These are phyloP conservation scores for Cryptoprocta ferox DNA, from an alignment of 2,797 vertebrate species.

Conservation along the genomic window DNA sequence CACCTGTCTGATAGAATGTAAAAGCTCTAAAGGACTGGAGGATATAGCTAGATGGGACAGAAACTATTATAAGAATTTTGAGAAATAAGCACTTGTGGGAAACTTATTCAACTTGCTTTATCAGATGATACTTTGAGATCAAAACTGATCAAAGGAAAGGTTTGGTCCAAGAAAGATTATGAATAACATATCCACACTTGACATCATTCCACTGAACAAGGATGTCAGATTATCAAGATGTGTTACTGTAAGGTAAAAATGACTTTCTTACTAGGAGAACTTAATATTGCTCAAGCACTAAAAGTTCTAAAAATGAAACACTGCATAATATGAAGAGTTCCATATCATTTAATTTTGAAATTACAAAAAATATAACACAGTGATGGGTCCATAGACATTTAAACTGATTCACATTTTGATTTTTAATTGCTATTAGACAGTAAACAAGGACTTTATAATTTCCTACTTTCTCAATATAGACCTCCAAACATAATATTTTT, in stretches of 20 bases:
- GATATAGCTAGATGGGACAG: background rate
- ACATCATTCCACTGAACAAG: background rate
- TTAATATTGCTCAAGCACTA: background rate
- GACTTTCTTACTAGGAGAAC: background rate
- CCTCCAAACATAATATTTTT: background rate
- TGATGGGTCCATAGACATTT: background rate
- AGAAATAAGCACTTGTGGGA: background rate
- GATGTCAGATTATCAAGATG: background rate
- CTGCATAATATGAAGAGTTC: background rate
- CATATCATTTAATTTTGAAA: background rate
- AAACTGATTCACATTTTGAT: background rate
- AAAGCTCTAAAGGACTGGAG: background rate
- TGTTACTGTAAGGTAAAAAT: background rate
- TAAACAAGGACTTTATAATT: background rate
- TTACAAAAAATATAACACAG: background rate
- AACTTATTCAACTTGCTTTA: background rate
- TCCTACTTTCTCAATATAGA: background rate
- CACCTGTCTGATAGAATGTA: background rate
- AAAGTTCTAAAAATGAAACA: background rate
- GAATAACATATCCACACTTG: background rate
- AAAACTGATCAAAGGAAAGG: background rate
- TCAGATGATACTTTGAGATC: background rate
- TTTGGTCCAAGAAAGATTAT: background rate
- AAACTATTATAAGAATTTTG: background rate
- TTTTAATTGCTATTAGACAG: background rate